Base-by-base conservation (phyloP, 2,797 vertebrate genomes). In the Catamblyrhynchus diadema region DNA sequence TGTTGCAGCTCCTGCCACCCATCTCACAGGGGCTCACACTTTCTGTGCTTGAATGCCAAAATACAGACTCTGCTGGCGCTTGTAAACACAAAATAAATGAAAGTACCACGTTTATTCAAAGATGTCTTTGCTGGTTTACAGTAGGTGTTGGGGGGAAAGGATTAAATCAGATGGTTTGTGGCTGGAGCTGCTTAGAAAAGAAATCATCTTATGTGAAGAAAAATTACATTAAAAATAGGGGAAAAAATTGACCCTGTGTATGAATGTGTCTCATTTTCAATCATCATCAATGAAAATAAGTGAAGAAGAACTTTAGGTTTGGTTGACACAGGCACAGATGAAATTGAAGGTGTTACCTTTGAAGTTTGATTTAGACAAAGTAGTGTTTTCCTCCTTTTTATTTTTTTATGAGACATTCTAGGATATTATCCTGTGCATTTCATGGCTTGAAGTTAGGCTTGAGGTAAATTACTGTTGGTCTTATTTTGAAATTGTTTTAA, bases 191-290 rank as follows among this genome's bases (percentile, higher is more conserved):
- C 37, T 66, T n/a, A 65, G 22, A 1, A n/a, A 62, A 56, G 44
- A 23, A 11, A 23, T 20, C 8, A 13, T 9, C 7, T 15, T 9
- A 30, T 71, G n/a, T 48, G 27, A 59, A 67, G 15, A 71, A 90
- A 73, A 69, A 23, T 1, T 35, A 14, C 5, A 39, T 27, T 45
- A 8, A n/a, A 79, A 45, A 10, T 8, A 32, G 6, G 6, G 8
- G 1, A 0, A 5, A 11, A 32, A 37, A 12, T 8, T 42, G 0
- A 0, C n/a, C 20, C 10, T 28, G 0, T 45, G 3, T 53, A 24
- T 48, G 32, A 86, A 44, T 0, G 1, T 30, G 9, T 44, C 24
- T 45, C 15, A 51, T 50, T 81, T 83, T 60, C 44, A 37, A 3
- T n/a, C 18, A 48, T 6, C 3, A 41, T 33, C 44, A 80, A 30